Evolutionary conservation across 2,888 invertebrate genomes (phyloP).

Genomic region (Ormyrus thymus): DNA sequence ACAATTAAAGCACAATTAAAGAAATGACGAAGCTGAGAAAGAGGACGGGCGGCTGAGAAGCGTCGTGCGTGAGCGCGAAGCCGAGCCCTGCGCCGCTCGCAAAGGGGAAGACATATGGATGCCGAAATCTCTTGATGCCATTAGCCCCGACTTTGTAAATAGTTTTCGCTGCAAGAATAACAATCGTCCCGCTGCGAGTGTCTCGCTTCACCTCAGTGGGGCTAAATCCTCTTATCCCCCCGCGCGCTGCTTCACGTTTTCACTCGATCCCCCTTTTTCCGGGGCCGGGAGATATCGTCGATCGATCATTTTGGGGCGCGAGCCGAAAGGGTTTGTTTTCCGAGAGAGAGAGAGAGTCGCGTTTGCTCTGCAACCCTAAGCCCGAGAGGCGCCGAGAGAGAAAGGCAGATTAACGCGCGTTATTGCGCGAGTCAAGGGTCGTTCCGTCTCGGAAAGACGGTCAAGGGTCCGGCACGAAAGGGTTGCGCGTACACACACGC

Average conservation of each 20-base stretch:
- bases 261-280: constrained; percentile 1
- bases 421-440: constrained; percentile 52
- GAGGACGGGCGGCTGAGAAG: too few species aligned
- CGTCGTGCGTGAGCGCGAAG: neutral
- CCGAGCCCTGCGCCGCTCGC: neutral
- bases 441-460: constrained; percentile 48
- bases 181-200: constrained; percentile 62
- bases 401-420: constrained; percentile 52
- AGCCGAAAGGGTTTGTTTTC: constrained; percentile 55
- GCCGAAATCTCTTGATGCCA: constrained; percentile 72
- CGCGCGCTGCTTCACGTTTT: neutral
- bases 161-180: constrained; percentile 73
- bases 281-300: constrained; percentile 35
- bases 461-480: constrained; percentile 61
- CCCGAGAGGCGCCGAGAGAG: neutral
- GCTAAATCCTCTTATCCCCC: constrained; percentile 20
- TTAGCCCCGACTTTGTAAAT: constrained; percentile 74
- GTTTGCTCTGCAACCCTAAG: constrained; percentile 29
- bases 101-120: constrained; percentile 54
- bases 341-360: constrained; percentile 25
- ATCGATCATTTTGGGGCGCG: constrained; percentile 49
- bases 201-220: neutral
- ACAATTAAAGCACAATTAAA: too few species aligned
- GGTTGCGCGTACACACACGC: constrained; percentile 58
- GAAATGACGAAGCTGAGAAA: too few species aligned